Evolutionary conservation across 2,113 vertebrate genomes (phyloP).

Genomic region (Sapajus apella): DNA sequence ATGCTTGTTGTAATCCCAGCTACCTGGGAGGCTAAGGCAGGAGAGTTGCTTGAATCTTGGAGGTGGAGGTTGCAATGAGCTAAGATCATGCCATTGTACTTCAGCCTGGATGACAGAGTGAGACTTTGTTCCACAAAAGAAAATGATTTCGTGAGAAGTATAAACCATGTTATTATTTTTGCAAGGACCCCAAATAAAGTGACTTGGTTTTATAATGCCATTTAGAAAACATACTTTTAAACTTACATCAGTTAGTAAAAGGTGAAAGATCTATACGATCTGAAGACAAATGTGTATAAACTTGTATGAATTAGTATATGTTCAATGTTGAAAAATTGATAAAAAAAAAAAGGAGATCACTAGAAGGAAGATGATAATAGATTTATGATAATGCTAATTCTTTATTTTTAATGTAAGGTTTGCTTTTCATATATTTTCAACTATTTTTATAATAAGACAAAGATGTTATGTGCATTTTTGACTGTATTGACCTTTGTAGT

Average conservation of each 20-base stretch:
- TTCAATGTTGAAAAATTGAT: not conserved
- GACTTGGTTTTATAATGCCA: not conserved
- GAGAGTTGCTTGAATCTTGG: no score
- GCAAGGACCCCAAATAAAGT: not conserved
- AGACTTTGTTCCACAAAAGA: no score
- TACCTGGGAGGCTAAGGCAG: no score
- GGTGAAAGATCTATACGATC: no score
- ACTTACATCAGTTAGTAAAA: not conserved
- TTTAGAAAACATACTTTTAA: not conserved
- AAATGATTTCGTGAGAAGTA: not conserved
- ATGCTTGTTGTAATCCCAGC: no score
- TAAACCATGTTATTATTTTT: not conserved
- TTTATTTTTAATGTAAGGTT: constrained; percentile 5
- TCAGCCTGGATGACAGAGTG: no score
- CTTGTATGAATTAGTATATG: not conserved
- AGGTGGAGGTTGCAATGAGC: no score
- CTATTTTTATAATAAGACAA: not conserved
- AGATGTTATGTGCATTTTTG: not conserved
- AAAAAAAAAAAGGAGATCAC: not conserved
- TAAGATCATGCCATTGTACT: no score
- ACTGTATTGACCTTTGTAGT: not conserved
- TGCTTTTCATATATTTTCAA: not conserved
- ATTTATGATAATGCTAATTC: not conserved
- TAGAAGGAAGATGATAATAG: not conserved
- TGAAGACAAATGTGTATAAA: not conserved